Evolutionary conservation across 2,888 invertebrate species (phyloP), one percentile per base, ranked within the genome.

Genomic region (Drosophila yooni): DNA sequence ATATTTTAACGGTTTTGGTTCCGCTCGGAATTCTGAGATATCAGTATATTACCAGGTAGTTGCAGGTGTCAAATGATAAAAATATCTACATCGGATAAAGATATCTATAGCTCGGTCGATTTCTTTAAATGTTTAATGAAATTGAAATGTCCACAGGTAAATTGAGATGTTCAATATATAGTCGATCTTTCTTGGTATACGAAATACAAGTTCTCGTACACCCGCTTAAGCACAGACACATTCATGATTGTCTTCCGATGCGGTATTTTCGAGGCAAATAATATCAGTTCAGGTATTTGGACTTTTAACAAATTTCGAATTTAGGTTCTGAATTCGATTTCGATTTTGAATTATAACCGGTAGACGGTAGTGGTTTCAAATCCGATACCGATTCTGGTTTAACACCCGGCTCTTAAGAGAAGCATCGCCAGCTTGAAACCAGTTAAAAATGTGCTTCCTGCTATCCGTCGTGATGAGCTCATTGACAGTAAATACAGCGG

Each of bases 401-500:
- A 11, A 21, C 21, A 43, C 43, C 43, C 46, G 21, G 21, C 7
- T 46, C 21, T 46, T 50, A 43, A 64, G n/a, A 46, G 50, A 43
- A 21, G 0, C 63, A 60, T 61, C 53, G 62, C 40, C 52, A 18
- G n/a, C 7, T 15, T 1, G 46, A 70, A 70, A 56, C 62, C 51
- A 69, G 56, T 50, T n/a, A 27, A 40, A 36, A 27, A 11, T 8
- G 8, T 15, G 69, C 76, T 88, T 85, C 82, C 82, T 75, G 76
- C 57, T 73, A 64, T 52, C 52, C 48, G 57, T 10, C 21, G 31
- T 50, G 75, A 61, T 83, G 72, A 71, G 65, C 67, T 67, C 70
- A 58, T 43, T 34, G 40, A 13, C 40, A 51, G 33, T 25, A 25
- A 46, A 25, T 15, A 46, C 7, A 15, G 46, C 58, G 34, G 21